phyloP scores from a whole-genome alignment of 1,140 invertebrate species.

The Drosophila baimaii region DNA sequence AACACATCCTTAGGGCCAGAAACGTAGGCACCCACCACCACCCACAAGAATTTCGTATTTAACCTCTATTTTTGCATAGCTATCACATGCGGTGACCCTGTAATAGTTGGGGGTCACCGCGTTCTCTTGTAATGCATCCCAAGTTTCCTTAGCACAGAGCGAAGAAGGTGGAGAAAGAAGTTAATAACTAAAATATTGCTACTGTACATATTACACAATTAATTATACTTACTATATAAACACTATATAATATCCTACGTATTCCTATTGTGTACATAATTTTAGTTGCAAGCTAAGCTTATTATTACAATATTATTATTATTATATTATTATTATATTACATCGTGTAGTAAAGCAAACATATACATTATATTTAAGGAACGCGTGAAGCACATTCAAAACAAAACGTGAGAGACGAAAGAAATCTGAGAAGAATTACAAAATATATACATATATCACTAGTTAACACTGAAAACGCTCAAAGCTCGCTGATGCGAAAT shows the following conservation, averaged over 20 bases:
- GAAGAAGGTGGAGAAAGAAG: conserved; percentile 9
- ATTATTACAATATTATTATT: conserved; percentile 45
- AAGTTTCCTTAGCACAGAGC: conserved; percentile 68
- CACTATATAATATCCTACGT: conserved; percentile 24
- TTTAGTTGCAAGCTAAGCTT: conserved; percentile 70
- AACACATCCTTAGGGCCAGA: conserved; percentile 48
- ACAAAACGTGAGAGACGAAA: conserved; percentile 37
- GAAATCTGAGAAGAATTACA: conserved; percentile 37
- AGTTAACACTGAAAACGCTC: too few species aligned
- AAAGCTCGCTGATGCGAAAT: too few species aligned
- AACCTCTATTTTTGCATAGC: conserved; percentile 28
- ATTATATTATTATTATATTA: conserved; percentile 16
- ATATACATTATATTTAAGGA: conserved; percentile 53
- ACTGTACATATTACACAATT: conserved; percentile 57
- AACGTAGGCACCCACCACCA: too few species aligned
- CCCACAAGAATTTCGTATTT: conserved; percentile 26
- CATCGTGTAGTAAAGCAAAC: conserved; percentile 37
- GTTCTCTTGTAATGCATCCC: conserved; percentile 37
- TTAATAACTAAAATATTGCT: conserved; percentile 54
- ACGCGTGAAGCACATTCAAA: conserved; percentile 59
- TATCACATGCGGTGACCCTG: conserved; percentile 18
- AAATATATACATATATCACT: conserved; percentile 1
- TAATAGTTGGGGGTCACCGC: conserved; percentile 22
- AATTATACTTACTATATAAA: conserved; percentile 31
- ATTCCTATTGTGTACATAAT: conserved; percentile 53